Evolutionary conservation across 2,113 vertebrate species (phyloP).

Genomic region (Neogobius melanostomus): DNA sequence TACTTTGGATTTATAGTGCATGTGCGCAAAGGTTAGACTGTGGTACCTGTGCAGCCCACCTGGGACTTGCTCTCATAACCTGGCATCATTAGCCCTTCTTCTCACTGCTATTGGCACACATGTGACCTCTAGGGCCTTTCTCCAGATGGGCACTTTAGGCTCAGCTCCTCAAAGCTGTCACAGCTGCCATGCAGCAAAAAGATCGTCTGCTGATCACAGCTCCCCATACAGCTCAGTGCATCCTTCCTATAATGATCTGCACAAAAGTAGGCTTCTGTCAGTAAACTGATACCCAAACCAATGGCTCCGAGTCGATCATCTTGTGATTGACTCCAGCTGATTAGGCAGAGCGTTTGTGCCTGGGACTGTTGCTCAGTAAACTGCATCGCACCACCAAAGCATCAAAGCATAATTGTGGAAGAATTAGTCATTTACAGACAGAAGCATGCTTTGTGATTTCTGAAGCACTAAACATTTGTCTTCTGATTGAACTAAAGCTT

Average conservation of each 20-base stretch:
- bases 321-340: not conserved
- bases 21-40: slow-evolving; percentile 50
- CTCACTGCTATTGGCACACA: slow-evolving; percentile 40
- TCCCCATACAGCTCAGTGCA: slow-evolving; percentile 20
- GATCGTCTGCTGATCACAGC: slow-evolving; percentile 25
- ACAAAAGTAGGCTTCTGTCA: slow-evolving; percentile 1
- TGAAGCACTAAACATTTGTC: not conserved
- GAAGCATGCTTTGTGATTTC: not conserved
- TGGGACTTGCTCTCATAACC: slow-evolving; percentile 54
- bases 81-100: slow-evolving; percentile 42
- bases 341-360: not conserved
- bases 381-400: too few species aligned
- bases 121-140: slow-evolving; percentile 47
- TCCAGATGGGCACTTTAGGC: slow-evolving; percentile 54
- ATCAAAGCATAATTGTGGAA: not conserved
- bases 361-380: not conserved
- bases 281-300: not conserved
- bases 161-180: slow-evolving; percentile 50
- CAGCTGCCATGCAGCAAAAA: slow-evolving; percentile 45
- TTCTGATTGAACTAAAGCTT: not conserved
- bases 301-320: not conserved
- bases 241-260: slow-evolving; percentile 9
- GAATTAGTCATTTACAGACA: slow-evolving; percentile 1
- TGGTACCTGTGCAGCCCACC: slow-evolving; percentile 43
- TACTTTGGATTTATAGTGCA: slow-evolving; percentile 29